These are phyloP conservation scores for Doryteuthis pealeii DNA, from an alignment of 1,140 invertebrate genomes.

Conservation along the genomic window DNA sequence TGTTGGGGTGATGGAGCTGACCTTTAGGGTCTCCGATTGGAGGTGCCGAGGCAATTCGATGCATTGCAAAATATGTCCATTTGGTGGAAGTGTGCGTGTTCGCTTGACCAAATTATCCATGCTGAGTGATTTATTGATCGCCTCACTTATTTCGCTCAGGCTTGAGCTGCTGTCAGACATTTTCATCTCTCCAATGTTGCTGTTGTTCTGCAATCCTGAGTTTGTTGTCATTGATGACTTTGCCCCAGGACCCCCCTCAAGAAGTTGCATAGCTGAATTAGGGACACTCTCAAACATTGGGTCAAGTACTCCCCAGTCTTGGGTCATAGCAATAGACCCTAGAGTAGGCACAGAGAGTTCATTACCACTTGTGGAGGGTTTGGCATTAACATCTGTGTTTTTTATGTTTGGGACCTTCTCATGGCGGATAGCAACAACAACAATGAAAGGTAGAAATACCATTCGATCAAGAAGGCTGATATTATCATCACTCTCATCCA, in stretches of 20 bases:
- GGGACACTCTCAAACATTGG: conserved; percentile 42
- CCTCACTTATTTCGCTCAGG: neutral
- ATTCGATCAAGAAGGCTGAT: conserved; percentile 18
- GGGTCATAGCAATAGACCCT: conserved; percentile 32
- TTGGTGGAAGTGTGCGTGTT: conserved; percentile 11
- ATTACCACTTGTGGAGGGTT: conserved; percentile 15
- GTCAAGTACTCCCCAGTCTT: conserved; percentile 33
- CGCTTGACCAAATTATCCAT: conserved; percentile 8
- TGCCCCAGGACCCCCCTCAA: conserved; percentile 42
- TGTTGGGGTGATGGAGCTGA: conserved; percentile 45
- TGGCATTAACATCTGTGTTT: neutral
- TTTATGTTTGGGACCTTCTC: conserved; percentile 2
- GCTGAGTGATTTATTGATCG: neutral
- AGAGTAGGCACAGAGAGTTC: conserved; percentile 28
- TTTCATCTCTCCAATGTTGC: neutral
- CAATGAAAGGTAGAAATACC: conserved; percentile 15
- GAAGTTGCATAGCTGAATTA: conserved; percentile 50
- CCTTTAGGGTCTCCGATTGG: conserved; percentile 38
- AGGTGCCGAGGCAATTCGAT: conserved; percentile 47
- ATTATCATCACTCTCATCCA: conserved; percentile 18
- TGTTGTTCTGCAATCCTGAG: neutral
- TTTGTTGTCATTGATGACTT: conserved; percentile 19
- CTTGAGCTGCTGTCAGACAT: conserved; percentile 9
- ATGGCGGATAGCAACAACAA: conserved; percentile 15
- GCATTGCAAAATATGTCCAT: conserved; percentile 50